phyloP scores from a whole-genome alignment of 1,140 invertebrate genomes.

The Drosophila albomicans region DNA sequence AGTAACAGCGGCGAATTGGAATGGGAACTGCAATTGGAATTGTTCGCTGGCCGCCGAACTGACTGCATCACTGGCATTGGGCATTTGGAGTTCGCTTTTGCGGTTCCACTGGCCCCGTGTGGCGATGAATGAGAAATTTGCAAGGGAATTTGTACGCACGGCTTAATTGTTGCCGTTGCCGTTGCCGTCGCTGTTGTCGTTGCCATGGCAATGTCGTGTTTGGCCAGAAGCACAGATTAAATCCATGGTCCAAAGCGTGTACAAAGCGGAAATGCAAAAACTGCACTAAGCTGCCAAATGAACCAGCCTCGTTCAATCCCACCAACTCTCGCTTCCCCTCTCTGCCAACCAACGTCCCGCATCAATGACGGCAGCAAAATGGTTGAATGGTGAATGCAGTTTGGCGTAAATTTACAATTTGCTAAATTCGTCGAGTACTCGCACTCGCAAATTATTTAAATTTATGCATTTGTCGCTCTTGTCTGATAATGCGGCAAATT shows the following conservation, averaged over 20 bases:
- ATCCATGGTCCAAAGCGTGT: conserved; percentile 34
- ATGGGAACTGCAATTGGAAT: conserved; percentile 42
- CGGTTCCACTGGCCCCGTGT: conserved; percentile 26
- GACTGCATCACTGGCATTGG: neutral
- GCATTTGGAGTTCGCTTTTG: conserved; percentile 40
- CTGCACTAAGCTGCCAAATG: conserved; percentile 57
- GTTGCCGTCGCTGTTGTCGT: conserved; percentile 36
- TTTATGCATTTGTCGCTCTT: conserved; percentile 39
- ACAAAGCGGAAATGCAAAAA: conserved; percentile 43
- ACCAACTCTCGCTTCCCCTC: too few relatives aligned
- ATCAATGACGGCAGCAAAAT: conserved; percentile 50
- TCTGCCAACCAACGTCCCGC: conserved; percentile 17
- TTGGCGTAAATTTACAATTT: conserved; percentile 66
- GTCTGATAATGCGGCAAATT: conserved; percentile 49
- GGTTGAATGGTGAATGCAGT: conserved; percentile 58
- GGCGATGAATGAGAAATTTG: conserved; percentile 72
- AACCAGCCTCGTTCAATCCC: conserved; percentile 25
- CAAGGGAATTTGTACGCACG: conserved; percentile 68
- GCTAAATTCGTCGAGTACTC: conserved; percentile 21
- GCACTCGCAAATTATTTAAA: conserved; percentile 41
- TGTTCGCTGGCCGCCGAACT: conserved; percentile 3
- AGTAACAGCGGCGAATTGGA: conserved; percentile 22
- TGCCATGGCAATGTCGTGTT: conserved; percentile 52
- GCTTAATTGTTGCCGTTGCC: conserved; percentile 61
- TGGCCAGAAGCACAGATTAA: conserved; percentile 47